Evolutionary conservation across 2,113 vertebrate species (phyloP).

Genomic region (Tachysurus vachellii): DNA sequence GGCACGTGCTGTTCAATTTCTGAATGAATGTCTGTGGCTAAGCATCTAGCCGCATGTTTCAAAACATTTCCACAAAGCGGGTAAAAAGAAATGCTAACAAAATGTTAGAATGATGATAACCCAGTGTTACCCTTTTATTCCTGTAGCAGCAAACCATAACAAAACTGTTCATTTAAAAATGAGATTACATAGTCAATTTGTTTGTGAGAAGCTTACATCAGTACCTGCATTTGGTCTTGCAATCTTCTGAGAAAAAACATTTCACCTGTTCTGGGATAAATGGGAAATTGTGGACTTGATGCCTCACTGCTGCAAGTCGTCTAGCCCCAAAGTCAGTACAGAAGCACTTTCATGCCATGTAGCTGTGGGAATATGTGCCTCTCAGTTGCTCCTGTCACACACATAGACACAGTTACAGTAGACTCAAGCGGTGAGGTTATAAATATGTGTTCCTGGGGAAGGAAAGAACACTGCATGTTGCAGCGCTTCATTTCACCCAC

Average conservation of each 20-base stretch:
- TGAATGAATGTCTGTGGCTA: too few relatives aligned
- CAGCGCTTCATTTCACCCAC: constrained; percentile 58
- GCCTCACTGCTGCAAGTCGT: not conserved
- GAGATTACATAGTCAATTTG: not conserved
- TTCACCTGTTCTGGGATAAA: not conserved
- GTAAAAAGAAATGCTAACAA: too few relatives aligned
- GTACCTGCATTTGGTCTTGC: not conserved
- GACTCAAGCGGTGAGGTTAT: constrained; percentile 43
- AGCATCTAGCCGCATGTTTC: too few relatives aligned
- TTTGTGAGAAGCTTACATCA: not conserved
- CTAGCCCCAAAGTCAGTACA: constrained; percentile 13
- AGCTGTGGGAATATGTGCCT: not conserved
- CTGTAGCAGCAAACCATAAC: not conserved
- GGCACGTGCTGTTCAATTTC: too few relatives aligned
- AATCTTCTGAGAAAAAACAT: not conserved
- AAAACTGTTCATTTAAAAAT: not conserved
- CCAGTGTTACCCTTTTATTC: too few relatives aligned
- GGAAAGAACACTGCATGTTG: constrained; percentile 35
- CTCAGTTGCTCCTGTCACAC: not conserved
- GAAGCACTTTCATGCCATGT: constrained; percentile 2
- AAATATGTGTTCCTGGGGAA: constrained; percentile 46
- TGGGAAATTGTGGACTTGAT: not conserved
- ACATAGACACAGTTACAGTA: constrained; percentile 12
- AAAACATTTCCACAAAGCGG: too few relatives aligned
- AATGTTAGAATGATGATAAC: too few relatives aligned